Percentiles rank a stretch among this genome's conserved stretches.
Evolutionary conservation across 2,113 vertebrate genomes (phyloP).

Genomic region (Rhabdomys dilectus): DNA sequence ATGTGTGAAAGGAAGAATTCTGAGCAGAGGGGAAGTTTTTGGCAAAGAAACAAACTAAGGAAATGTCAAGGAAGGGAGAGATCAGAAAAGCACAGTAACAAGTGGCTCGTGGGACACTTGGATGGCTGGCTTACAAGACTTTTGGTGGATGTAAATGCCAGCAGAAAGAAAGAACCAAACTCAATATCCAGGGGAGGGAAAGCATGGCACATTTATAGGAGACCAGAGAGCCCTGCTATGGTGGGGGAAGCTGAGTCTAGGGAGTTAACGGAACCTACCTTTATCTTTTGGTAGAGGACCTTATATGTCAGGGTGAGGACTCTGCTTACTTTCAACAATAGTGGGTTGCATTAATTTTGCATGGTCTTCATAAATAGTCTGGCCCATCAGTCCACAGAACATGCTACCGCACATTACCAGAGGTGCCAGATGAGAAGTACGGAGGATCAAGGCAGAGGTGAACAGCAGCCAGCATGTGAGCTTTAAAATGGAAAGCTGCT

Average conservation of each 20-base stretch:
- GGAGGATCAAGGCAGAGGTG: not conserved
- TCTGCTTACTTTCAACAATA: not conserved
- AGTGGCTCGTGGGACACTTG: not conserved
- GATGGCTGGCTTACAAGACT: rapidly evolving
- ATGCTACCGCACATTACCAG: too few relatives aligned
- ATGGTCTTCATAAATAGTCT: not conserved
- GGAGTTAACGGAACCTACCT: not conserved
- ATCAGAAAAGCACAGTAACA: not conserved
- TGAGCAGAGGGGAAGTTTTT: not conserved
- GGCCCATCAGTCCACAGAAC: not conserved
- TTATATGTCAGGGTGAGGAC: not conserved
- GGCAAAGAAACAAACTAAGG: not conserved
- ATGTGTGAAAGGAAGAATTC: rapidly evolving
- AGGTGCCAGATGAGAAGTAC: not conserved
- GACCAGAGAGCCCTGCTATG: rapidly evolving
- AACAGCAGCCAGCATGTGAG: not conserved
- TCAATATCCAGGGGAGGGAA: not conserved
- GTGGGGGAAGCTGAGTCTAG: not conserved
- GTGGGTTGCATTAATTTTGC: not conserved
- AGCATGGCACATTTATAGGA: not conserved
- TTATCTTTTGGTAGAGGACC: not conserved
- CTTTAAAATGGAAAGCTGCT: not conserved
- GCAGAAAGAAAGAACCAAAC: not conserved
- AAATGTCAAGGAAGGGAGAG: not conserved
- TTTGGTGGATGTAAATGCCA: not conserved